These are phyloP conservation scores for Ailurus styani DNA, from an alignment of 2,113 vertebrate genomes.

Conservation along the genomic window DNA sequence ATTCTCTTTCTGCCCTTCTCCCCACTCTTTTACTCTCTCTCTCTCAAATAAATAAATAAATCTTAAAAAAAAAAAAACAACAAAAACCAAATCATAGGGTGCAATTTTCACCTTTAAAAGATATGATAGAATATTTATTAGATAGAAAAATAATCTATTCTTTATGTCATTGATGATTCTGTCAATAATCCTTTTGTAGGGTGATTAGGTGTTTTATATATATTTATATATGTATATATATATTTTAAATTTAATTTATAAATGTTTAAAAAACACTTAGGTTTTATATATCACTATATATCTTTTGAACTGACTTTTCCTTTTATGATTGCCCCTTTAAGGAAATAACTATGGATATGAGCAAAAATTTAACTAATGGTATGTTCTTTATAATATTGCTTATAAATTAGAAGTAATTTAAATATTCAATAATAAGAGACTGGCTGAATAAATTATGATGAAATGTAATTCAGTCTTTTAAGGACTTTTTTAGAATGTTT, in stretches of 20 bases:
- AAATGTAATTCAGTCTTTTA: background rate
- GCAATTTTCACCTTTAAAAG: background rate
- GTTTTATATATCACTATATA: background rate
- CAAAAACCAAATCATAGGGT: background rate
- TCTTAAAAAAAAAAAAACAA: background rate
- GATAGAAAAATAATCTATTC: background rate
- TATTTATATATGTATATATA: background rate
- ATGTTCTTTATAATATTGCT: background rate
- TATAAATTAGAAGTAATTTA: background rate
- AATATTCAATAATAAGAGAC: background rate
- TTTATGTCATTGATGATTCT: background rate
- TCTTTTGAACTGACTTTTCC: background rate
- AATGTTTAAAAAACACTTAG: background rate
- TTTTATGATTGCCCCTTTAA: background rate
- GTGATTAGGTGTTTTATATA: background rate
- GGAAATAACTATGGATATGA: background rate
- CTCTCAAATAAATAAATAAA: background rate
- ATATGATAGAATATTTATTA: background rate
- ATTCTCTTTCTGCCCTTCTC: background rate
- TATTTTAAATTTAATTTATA: background rate
- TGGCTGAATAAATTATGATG: background rate
- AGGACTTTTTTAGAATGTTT: background rate
- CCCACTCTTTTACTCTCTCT: background rate
- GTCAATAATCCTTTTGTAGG: background rate
- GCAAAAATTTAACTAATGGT: background rate